Evolutionary conservation across 1,140 invertebrate species (phyloP).

Genomic region (Heliconius eleuchia): DNA sequence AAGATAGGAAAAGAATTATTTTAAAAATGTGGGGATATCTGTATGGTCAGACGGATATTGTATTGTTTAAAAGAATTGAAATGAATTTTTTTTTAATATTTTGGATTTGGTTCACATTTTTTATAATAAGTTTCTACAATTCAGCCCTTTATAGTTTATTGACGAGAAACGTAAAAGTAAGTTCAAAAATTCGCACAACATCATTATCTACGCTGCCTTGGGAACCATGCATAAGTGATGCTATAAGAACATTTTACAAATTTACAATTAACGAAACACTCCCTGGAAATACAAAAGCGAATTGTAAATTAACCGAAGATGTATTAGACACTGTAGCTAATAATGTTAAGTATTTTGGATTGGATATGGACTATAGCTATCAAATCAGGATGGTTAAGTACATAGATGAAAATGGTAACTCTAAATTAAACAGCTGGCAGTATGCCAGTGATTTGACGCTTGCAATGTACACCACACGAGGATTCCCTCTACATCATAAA

Average conservation of each 20-base stretch:
- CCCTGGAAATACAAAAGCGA: not conserved
- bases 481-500: slow-evolving; percentile 31
- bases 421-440: slow-evolving; percentile 35
- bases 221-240: slow-evolving; percentile 48
- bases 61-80: slow-evolving; percentile 41
- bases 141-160: slow-evolving; percentile 52
- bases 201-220: slow-evolving; percentile 40
- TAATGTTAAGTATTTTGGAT: slow-evolving; percentile 44
- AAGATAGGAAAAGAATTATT: slow-evolving; percentile 32
- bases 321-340: slow-evolving; percentile 45
- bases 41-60: slow-evolving; percentile 40
- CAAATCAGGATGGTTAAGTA: slow-evolving; percentile 45
- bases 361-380: slow-evolving; percentile 51
- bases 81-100: slow-evolving; percentile 47
- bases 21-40: slow-evolving; percentile 55
- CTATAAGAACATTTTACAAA: not conserved
- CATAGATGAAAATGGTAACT: slow-evolving; percentile 47
- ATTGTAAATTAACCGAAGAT: slow-evolving; percentile 39
- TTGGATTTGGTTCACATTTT: slow-evolving; percentile 64
- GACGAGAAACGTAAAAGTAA: slow-evolving; percentile 44
- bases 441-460: slow-evolving; percentile 1
- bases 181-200: slow-evolving; percentile 18
- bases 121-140: slow-evolving; percentile 57
- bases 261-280: not conserved
- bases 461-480: slow-evolving; percentile 32